Conservation (phyloP, 2,888 invertebrate species). For the Aplocera efformata region DNA sequence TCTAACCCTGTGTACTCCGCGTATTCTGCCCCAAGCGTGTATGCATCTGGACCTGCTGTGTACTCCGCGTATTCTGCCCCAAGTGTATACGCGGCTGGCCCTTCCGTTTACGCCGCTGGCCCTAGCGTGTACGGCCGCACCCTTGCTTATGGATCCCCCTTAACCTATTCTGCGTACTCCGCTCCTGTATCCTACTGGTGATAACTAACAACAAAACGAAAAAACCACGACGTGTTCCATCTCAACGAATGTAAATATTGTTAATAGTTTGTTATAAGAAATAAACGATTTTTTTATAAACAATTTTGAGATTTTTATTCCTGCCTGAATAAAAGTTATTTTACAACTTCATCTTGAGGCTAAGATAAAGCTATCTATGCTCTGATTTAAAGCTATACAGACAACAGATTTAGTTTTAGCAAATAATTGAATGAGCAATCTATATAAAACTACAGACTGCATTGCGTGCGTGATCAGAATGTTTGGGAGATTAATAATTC, state of each 20-base stretch:
- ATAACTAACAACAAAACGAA: conserved; percentile 24
- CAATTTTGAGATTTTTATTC: too few species aligned
- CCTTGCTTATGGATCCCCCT: conserved; percentile 31
- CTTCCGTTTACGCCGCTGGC: conserved; percentile 29
- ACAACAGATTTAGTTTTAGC: too few species aligned
- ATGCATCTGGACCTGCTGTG: conserved; percentile 31
- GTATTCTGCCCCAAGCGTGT: conserved; percentile 24
- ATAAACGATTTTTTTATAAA: conserved; percentile 29
- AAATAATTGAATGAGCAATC: too few species aligned
- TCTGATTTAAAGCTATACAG: too few species aligned
- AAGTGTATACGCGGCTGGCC: conserved; percentile 19
- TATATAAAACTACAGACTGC: too few species aligned
- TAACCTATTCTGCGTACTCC: conserved; percentile 52
- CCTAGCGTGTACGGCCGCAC: conserved; percentile 26
- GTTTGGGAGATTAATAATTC: too few species aligned
- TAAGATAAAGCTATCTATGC: too few species aligned
- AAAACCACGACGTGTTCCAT: conserved; percentile 48
- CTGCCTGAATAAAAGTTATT: too few species aligned
- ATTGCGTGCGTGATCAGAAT: too few species aligned
- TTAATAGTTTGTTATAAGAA: conserved; percentile 41
- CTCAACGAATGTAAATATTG: conserved; percentile 48
- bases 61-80: conserved; percentile 32
- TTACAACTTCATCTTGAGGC: too few species aligned
- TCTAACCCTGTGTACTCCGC: conserved; percentile 28
- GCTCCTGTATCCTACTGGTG: conserved; percentile 65